Base-by-base conservation (phyloP, 2,113 vertebrate species). In the Heterocephalus glaber region DNA sequence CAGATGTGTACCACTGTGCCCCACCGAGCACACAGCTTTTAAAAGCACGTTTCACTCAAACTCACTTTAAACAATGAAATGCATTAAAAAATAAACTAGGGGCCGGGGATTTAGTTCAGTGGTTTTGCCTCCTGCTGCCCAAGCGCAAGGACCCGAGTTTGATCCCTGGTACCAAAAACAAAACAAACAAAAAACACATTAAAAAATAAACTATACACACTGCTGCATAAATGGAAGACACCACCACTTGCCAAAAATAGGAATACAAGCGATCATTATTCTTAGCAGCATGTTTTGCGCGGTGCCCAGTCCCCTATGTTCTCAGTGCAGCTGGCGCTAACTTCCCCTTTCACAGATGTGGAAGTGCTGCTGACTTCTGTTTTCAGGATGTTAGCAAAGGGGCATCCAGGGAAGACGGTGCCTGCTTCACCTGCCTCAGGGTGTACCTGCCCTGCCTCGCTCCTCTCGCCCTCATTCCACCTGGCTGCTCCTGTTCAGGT, bases 21-120 rank as follows among this genome's bases (percentile, higher is more conserved):
- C 41, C 4, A 5, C 47, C 12, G 70, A 72, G 13, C 0, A 0
- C 0, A 12, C 9, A 7, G 2, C 33, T 72, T 85, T 47, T 24
- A 16, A 84, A 89, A 33, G 84, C 56, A 2, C 56, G 8, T 47
- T 76, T 76, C 41, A 44, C 63, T 38, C 14, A 19, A 65, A 63
- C 22, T 79, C 24, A 30, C 33, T 58, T 38, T 60, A 16, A 49
- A 56, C 66, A 76, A 20, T 49, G 56, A 47, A 41, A 79, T 35
- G 19, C 3, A 0, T 19, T 41, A 30, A 49, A 63, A 33, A 47
- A 28, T 35, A 82, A 80, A 9, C 30, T 63, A n/a, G n/a, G n/a
- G n/a, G n/a, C n/a, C n/a, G n/a, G n/a, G n/a, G n/a, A n/a, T n/a
- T n/a, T n/a, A n/a, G n/a, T n/a, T n/a, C n/a, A n/a, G n/a, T n/a